Conservation (phyloP, 2,888 invertebrate species). For the Tetheella fluctuosa region DNA sequence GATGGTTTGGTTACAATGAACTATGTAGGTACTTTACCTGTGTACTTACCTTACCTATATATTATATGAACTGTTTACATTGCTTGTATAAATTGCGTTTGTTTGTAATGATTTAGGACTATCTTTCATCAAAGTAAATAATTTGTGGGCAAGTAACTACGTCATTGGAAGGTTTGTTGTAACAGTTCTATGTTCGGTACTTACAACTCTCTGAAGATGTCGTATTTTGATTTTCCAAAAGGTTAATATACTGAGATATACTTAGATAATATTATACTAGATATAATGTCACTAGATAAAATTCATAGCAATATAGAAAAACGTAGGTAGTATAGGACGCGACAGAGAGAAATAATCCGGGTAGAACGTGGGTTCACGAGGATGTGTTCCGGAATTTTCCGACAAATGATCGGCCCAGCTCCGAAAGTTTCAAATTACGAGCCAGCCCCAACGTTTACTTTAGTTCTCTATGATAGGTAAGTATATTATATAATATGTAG, state of each 20-base stretch:
- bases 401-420: slow-evolving; percentile 58
- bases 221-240: neutral
- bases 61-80: slow-evolving; percentile 8
- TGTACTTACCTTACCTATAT: neutral
- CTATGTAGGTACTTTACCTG: slow-evolving; percentile 6
- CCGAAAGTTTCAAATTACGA: slow-evolving; percentile 61
- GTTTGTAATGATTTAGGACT: neutral
- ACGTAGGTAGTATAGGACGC: slow-evolving; percentile 12
- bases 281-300: slow-evolving; percentile 15
- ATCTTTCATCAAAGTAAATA: neutral
- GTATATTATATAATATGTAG: neutral
- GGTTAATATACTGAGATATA: neutral
- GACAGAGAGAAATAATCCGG: slow-evolving; percentile 46
- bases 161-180: slow-evolving; percentile 2
- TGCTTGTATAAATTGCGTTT: neutral
- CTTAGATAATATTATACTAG: neutral
- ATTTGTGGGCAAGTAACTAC: neutral
- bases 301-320: slow-evolving; percentile 24
- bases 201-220: neutral
- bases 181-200: too few species aligned
- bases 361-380: slow-evolving; percentile 43
- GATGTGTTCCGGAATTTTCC: slow-evolving; percentile 55
- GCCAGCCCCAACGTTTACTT: slow-evolving; percentile 41
- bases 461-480: slow-evolving; percentile 46
- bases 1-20: slow-evolving; percentile 8